Conservation (phyloP, 1,140 invertebrate species). For the Notospermus geniculatus region DNA sequence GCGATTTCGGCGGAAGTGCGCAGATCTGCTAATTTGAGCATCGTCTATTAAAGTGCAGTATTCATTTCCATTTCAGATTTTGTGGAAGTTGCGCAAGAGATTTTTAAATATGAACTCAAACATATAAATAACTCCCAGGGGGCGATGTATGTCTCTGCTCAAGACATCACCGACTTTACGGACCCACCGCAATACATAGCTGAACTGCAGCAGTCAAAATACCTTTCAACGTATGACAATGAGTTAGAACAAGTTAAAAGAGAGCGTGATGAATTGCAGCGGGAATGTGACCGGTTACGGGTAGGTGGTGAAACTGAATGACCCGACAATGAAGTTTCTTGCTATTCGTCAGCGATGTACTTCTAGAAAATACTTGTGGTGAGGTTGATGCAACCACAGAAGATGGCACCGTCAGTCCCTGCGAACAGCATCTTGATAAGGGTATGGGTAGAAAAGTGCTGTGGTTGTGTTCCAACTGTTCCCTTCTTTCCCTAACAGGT, state of each 20-base stretch:
- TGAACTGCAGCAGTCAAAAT: slow-evolving; percentile 16
- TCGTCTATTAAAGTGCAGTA: too few relatives aligned
- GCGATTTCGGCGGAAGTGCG: too few relatives aligned
- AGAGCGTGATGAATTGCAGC: slow-evolving; percentile 32
- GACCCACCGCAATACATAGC: slow-evolving; percentile 30
- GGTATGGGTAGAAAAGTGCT: too few relatives aligned
- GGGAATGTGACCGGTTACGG: slow-evolving; percentile 32
- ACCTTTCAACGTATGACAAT: neutral
- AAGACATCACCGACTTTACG: slow-evolving; percentile 27
- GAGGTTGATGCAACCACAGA: too few relatives aligned
- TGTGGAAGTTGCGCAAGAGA: slow-evolving; percentile 35
- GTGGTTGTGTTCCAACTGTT: neutral
- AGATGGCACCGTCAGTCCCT: too few relatives aligned
- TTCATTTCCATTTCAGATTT: neutral
- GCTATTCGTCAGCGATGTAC: too few relatives aligned
- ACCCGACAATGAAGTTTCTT: too few relatives aligned
- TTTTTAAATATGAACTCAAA: slow-evolving; percentile 38
- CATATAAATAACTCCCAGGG: slow-evolving; percentile 25
- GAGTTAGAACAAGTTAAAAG: slow-evolving; percentile 3
- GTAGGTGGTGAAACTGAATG: slow-evolving; percentile 25
- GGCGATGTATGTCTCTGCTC: slow-evolving; percentile 29
- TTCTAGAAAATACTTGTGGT: too few relatives aligned
- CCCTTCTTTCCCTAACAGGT: slow-evolving; percentile 21
- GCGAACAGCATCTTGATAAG: too few relatives aligned
- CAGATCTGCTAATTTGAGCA: too few relatives aligned